Evolutionary conservation across 2,113 vertebrate genomes (phyloP).

Genomic region (sheep (Ovis aries)): DNA sequence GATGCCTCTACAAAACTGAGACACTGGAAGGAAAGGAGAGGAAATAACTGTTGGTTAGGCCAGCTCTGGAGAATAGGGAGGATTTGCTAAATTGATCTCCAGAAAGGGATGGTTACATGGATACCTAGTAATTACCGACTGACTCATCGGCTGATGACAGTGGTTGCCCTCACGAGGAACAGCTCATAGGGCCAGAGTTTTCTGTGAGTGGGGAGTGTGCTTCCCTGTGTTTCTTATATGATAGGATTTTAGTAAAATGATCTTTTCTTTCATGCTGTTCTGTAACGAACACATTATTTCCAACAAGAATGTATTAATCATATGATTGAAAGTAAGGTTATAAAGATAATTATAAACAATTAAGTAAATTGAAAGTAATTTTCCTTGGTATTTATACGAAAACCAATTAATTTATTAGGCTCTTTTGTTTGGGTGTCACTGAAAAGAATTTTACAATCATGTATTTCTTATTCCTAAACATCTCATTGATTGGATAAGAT

Average conservation of each 20-base stretch:
- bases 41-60: conserved; percentile 14
- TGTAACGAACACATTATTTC: conserved; percentile 26
- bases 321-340: conserved; percentile 34
- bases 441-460: background rate
- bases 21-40: background rate
- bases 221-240: background rate
- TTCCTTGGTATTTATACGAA: conserved; percentile 31
- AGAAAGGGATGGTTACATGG: conserved; percentile 12
- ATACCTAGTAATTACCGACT: conserved; percentile 37
- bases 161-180: background rate
- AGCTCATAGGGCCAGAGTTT: background rate
- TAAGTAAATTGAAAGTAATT: conserved; percentile 26
- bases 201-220: background rate
- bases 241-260: background rate
- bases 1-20: background rate
- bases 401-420: conserved; percentile 20
- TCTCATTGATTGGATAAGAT: background rate
- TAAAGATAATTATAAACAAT: conserved; percentile 35
- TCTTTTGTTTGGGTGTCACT: background rate
- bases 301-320: background rate
- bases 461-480: background rate
- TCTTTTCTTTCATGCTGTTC: background rate
- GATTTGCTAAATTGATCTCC: conserved; percentile 42
- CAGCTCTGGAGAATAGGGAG: conserved; percentile 17
- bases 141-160: conserved; percentile 22